Conservation (phyloP, 2,797 vertebrate genomes). For the Tachyglossus aculeatus region DNA sequence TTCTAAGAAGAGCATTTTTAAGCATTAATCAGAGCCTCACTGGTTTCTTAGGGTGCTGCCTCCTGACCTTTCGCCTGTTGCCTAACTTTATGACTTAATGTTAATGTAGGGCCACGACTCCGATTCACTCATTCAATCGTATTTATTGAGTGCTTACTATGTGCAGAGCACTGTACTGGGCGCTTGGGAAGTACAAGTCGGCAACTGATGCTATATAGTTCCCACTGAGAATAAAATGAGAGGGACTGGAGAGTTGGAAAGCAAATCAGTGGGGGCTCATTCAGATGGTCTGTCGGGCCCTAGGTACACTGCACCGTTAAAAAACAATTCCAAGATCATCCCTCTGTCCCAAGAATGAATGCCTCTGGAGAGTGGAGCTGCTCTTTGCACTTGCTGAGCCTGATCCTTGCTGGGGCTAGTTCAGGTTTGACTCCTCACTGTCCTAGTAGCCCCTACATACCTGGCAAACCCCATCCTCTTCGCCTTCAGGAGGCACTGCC, state of each 20-base stretch:
- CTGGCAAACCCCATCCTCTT: no score
- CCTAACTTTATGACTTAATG: slow-evolving; percentile 8
- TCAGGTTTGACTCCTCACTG: no score
- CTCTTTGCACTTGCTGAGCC: not conserved
- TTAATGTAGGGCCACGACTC: no score
- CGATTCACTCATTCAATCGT: no score
- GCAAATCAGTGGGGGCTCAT: not conserved
- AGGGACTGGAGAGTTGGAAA: not conserved
- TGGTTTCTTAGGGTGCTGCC: no score
- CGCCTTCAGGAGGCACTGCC: no score
- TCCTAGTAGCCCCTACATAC: no score
- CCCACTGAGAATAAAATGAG: not conserved
- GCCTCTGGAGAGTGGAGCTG: not conserved
- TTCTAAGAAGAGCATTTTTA: no score
- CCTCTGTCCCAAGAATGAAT: not conserved
- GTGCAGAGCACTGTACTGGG: no score
- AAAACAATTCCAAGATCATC: not conserved
- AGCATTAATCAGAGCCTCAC: no score
- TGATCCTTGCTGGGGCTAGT: not conserved
- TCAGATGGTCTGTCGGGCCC: not conserved
- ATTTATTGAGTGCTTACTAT: no score
- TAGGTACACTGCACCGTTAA: not conserved
- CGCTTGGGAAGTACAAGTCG: no score
- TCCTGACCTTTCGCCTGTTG: not conserved
- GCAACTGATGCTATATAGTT: slow-evolving; percentile 7